These are phyloP conservation scores for Theocolax elegans DNA, from an alignment of 1,140 invertebrate genomes.

Conservation along the genomic window DNA sequence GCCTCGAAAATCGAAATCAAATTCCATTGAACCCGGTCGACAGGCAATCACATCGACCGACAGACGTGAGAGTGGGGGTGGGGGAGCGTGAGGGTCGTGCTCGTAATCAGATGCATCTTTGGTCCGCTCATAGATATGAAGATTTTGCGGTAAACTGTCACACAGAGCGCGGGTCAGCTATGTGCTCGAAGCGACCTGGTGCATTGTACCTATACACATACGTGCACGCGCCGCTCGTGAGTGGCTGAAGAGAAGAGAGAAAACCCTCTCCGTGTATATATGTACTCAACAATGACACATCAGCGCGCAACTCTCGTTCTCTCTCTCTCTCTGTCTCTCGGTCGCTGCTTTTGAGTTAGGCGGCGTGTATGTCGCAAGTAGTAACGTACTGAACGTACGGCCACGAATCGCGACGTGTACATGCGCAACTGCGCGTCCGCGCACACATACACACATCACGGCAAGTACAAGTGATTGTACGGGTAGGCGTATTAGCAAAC, in stretches of 20 bases:
- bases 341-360: slow-evolving; percentile 12
- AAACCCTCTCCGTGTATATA: background rate
- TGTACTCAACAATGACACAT: slow-evolving; percentile 18
- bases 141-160: slow-evolving; percentile 30
- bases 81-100: background rate
- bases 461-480: slow-evolving; percentile 29
- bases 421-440: background rate
- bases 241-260: background rate
- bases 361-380: slow-evolving; percentile 18
- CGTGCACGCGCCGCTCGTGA: background rate
- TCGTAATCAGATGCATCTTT: slow-evolving; percentile 18
- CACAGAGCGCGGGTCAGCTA: background rate
- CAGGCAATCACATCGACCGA: background rate
- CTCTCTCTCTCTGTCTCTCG: background rate
- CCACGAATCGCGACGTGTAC: background rate
- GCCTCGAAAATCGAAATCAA: slow-evolving; percentile 16
- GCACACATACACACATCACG: background rate
- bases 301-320: background rate
- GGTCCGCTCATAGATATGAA: slow-evolving; percentile 16
- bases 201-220: no score
- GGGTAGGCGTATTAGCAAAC: slow-evolving; percentile 23
- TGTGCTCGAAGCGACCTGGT: no score
- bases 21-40: slow-evolving; percentile 6
- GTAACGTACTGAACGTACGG: slow-evolving; percentile 19
- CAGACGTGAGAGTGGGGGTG: background rate